phyloP scores from a whole-genome alignment of 2,797 vertebrate species.

The Galaxias olidus region DNA sequence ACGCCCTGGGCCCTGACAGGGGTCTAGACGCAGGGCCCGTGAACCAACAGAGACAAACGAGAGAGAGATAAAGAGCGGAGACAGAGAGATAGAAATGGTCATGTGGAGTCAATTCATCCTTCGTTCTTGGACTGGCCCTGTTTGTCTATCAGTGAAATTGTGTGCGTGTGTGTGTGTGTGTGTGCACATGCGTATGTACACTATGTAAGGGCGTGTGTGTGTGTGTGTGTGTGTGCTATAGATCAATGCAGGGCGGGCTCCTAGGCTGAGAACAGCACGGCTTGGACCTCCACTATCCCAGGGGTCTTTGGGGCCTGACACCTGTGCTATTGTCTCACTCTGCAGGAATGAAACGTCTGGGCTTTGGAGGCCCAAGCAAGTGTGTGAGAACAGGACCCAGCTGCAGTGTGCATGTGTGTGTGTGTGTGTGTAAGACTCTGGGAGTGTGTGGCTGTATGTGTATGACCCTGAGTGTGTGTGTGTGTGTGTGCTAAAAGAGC shows the following conservation, averaged over 20 bases:
- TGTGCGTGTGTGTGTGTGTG: constrained; percentile 5
- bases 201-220: constrained; percentile 22
- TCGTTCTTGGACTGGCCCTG: neutral
- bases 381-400: constrained; percentile 69
- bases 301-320: constrained; percentile 64
- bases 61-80: constrained; percentile 15
- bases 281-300: constrained; percentile 56
- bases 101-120: neutral
- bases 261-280: constrained; percentile 59
- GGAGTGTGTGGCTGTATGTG: constrained; percentile 32
- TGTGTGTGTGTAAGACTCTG: constrained; percentile 9
- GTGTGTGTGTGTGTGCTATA: constrained; percentile 33
- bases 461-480: neutral
- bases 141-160: neutral
- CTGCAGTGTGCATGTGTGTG: constrained; percentile 52
- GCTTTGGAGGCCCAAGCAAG: constrained; percentile 41
- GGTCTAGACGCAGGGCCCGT: constrained; percentile 27
- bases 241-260: constrained; percentile 38
- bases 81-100: neutral
- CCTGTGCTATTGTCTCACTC: constrained; percentile 74
- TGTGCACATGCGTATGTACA: constrained; percentile 29
- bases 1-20: constrained; percentile 36
- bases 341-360: constrained; percentile 67
- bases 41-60: constrained; percentile 10
- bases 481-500: constrained; percentile 20